Evolutionary conservation across 2,113 vertebrate species (phyloP).

Genomic region (Eupsittula cactorum): DNA sequence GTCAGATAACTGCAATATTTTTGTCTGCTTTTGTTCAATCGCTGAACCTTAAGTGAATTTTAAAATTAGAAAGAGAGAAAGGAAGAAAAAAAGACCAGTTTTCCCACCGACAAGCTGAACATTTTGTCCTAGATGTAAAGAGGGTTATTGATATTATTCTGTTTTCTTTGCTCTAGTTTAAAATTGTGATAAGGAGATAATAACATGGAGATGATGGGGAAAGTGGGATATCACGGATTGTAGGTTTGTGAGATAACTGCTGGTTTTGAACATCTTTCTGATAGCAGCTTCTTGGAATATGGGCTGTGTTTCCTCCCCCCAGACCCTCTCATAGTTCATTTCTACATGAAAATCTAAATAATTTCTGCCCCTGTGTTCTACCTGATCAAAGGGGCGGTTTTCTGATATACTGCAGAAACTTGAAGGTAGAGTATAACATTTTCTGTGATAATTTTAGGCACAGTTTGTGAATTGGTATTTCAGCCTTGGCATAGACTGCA

Average conservation of each 20-base stretch:
- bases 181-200: constrained; percentile 1
- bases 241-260: background rate
- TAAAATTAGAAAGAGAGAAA: constrained; percentile 46
- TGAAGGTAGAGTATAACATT: background rate
- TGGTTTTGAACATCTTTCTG: background rate
- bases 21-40: constrained; percentile 72
- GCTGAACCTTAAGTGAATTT: constrained; percentile 56
- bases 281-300: background rate
- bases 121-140: background rate
- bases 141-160: background rate
- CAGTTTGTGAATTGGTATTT: background rate
- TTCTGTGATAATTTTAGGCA: background rate
- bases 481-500: background rate
- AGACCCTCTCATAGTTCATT: background rate
- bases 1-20: constrained; percentile 71
- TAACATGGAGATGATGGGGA: background rate
- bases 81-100: background rate
- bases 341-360: background rate
- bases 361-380: background rate
- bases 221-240: background rate
- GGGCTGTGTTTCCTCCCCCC: background rate
- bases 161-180: constrained; percentile 8
- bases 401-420: background rate
- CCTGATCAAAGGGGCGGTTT: background rate
- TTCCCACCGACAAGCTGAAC: background rate